These are phyloP conservation scores for Geodia barretti DNA, from an alignment of 37 sponge, comb jelly and placozoan genomes.

Conservation along the genomic window DNA sequence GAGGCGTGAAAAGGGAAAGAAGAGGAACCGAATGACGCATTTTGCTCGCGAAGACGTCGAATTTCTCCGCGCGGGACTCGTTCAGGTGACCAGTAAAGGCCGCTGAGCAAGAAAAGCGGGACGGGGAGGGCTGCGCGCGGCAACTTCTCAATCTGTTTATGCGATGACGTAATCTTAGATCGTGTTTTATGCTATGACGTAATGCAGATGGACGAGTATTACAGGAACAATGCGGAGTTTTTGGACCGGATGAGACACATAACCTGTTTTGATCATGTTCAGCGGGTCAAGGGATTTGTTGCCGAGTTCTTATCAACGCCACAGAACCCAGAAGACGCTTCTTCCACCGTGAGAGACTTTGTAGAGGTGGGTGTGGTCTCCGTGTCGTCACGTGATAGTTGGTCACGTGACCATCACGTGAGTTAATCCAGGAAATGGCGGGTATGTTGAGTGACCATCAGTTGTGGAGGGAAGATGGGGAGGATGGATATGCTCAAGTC, in stretches of 20 bases:
- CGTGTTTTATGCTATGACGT: neutral
- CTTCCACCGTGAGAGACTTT: conserved; percentile 11
- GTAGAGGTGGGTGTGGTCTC: conserved; percentile 25
- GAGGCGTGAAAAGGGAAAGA: neutral
- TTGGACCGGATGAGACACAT: conserved; percentile 66
- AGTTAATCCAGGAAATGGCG: conserved; percentile 35
- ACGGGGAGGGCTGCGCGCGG: no score
- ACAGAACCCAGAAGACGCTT: conserved; percentile 8
- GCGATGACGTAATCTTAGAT: neutral
- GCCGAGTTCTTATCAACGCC: conserved; percentile 14
- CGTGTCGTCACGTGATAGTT: neutral
- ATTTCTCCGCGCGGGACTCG: neutral
- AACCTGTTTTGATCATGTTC: conserved; percentile 51
- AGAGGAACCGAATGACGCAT: neutral
- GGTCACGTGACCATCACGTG: neutral
- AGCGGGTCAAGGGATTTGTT: conserved; percentile 56
- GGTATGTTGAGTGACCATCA: conserved; percentile 48
- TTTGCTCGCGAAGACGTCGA: neutral
- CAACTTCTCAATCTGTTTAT: neutral
- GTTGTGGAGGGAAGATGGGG: conserved; percentile 61
- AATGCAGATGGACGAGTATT: neutral
- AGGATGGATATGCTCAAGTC: conserved; percentile 29
- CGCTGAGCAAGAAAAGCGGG: neutral
- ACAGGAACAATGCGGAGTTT: conserved; percentile 6
- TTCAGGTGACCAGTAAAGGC: neutral